Base-by-base conservation (phyloP, 2,888 invertebrate genomes). In the Silvanus unidentatus region DNA sequence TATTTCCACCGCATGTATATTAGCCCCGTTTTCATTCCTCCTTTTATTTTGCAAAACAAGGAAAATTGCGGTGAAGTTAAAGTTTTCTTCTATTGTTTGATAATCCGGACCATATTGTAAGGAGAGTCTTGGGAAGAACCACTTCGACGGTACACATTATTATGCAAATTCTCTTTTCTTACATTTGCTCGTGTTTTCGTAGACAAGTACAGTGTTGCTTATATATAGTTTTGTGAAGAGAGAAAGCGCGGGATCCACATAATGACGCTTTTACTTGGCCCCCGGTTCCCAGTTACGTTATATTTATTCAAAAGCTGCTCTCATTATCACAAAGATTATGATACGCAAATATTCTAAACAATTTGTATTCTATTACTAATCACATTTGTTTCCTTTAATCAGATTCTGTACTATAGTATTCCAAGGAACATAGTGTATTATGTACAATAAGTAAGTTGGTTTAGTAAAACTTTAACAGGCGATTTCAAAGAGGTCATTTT, bases 111-210 rank as follows among this genome's bases (percentile, higher is more conserved):
- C 62, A 59, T 60, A 62, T 61, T 60, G 59, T 54, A 43, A 54
- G 46, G 54, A 50, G 57, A 59, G 54, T 55, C 59, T 55, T 54
- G 47, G 51, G 50, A 57, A 62, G 60, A 65, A 63, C 65, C 62
- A 66, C 66, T 68, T 64, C 60, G 59, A 58, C 62, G 53, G 55
- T 60, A 55, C 54, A 62, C 65, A 70, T 70, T 70, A 69, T 68
- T 66, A 70, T 70, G 70, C 68, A 70, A 70, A 70, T 70, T 66
- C 65, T 59, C 22, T 22, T 22, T 69, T 69, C 68, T 70, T 69
- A 68, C 69, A 66, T 66, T 68, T 67, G 65, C 65, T 56, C 62
- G 65, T 65, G 68, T 66, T 68, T 67, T 67, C 64, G 62, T 58
- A 65, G 66, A 66, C 67, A 65, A 65, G 66, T 63, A 59, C 62